Conservation (phyloP, 2,888 invertebrate genomes). For the Tubulanus polymorphus region DNA sequence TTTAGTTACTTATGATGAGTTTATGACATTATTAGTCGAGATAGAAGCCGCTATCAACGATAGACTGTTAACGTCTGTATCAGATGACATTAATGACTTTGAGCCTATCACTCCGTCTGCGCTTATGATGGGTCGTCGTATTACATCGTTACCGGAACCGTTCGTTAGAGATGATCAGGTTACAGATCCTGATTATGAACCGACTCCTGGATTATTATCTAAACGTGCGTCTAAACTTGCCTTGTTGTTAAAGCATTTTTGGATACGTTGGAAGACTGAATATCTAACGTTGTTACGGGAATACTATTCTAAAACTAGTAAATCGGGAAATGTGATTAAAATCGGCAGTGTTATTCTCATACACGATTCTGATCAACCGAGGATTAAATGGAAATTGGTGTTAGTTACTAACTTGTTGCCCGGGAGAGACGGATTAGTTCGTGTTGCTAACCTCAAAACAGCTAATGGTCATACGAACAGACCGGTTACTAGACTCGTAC, state of each 20-base stretch:
- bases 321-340: background rate
- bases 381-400: too few species aligned
- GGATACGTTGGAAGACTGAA: constrained; percentile 13
- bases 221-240: background rate
- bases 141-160: constrained; percentile 4
- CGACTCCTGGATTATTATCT: background rate
- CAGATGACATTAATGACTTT: constrained; percentile 7
- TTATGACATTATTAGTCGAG: background rate
- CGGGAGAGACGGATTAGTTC: constrained; percentile 9
- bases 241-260: constrained; percentile 9
- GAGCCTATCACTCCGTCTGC: constrained; percentile 26
- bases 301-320: background rate
- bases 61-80: constrained; percentile 5
- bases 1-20: background rate
- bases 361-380: background rate
- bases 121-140: constrained; percentile 19
- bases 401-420: too few species aligned
- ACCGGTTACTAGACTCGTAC: constrained; percentile 10
- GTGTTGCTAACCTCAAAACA: constrained; percentile 10
- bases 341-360: background rate
- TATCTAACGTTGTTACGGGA: background rate
- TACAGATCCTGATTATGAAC: background rate
- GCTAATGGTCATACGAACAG: constrained; percentile 5
- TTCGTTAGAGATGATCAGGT: background rate
- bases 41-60: constrained; percentile 1